Evolutionary conservation across 2,797 vertebrate genomes (phyloP).

Genomic region (Staurois parvus): DNA sequence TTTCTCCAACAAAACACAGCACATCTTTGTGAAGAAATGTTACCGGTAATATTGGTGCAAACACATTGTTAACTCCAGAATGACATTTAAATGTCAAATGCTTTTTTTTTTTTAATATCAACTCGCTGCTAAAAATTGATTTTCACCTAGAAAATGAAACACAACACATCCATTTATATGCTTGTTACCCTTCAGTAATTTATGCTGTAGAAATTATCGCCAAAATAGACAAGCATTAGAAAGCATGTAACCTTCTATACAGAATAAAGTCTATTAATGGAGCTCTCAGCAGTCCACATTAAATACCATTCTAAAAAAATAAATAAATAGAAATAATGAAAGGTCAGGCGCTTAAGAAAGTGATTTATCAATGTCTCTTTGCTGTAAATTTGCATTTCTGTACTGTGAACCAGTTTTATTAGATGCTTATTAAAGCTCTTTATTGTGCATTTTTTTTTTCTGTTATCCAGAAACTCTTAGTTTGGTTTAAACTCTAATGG

Average conservation of each 20-base stretch:
- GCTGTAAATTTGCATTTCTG: neutral
- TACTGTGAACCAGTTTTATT: neutral
- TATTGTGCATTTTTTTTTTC: neutral
- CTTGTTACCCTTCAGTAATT: slow-evolving; percentile 50
- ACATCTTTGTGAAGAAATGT: slow-evolving; percentile 21
- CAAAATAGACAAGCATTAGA: slow-evolving; percentile 32
- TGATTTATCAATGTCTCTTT: neutral
- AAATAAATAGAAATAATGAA: slow-evolving; percentile 24
- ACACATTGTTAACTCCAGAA: slow-evolving; percentile 52
- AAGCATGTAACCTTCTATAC: slow-evolving; percentile 20
- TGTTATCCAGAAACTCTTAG: neutral
- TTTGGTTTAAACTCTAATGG: neutral
- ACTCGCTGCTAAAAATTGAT: slow-evolving; percentile 56
- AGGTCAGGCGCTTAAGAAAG: neutral
- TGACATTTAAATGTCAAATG: slow-evolving; percentile 61
- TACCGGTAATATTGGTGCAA: slow-evolving; percentile 28
- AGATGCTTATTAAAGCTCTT: slow-evolving; percentile 9
- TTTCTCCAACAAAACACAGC: neutral
- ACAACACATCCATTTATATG: slow-evolving; percentile 40
- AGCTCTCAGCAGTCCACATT: neutral
- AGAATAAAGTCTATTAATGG: slow-evolving; percentile 14
- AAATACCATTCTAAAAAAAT: neutral
- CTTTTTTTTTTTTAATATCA: slow-evolving; percentile 50
- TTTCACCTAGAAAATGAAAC: slow-evolving; percentile 52
- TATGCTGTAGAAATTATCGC: slow-evolving; percentile 49